Evolutionary conservation across 2,113 vertebrate genomes (phyloP).

Genomic region (Ploceus nigricollis): DNA sequence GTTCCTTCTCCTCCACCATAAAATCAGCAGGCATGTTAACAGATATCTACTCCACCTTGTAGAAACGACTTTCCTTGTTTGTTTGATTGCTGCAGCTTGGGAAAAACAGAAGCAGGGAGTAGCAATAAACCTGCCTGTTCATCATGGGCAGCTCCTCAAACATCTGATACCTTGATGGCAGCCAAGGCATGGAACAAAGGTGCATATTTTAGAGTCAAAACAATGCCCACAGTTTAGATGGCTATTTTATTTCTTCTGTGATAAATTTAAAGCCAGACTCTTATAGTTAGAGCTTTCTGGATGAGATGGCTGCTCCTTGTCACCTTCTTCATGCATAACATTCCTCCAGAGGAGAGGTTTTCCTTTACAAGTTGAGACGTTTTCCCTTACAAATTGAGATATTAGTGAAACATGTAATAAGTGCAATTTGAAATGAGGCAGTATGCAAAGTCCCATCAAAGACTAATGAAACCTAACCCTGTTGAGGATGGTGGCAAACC

Average conservation of each 20-base stretch:
- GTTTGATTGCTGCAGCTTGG: not conserved
- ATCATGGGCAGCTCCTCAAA: not conserved
- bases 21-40: constrained; percentile 49
- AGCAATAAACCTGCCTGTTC: not conserved
- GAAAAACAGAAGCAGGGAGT: not conserved
- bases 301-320: not conserved
- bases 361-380: not conserved
- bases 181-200: not conserved
- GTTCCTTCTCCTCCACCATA: constrained; percentile 28
- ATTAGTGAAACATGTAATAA: not conserved
- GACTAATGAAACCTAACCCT: not conserved
- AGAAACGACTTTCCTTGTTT: constrained; percentile 24
- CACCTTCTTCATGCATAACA: not conserved
- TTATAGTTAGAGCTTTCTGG: not conserved
- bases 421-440: not conserved
- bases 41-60: constrained; percentile 32
- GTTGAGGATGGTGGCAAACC: not conserved
- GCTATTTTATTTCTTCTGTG: not conserved
- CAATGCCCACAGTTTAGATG: not conserved
- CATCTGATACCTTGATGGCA: not conserved
- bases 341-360: not conserved
- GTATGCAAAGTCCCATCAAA: not conserved
- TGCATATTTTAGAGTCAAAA: not conserved
- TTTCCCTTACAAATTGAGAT: not conserved
- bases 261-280: not conserved